phyloP scores from a whole-genome alignment of 2,888 invertebrate species.

The Ochropleura plecta region DNA sequence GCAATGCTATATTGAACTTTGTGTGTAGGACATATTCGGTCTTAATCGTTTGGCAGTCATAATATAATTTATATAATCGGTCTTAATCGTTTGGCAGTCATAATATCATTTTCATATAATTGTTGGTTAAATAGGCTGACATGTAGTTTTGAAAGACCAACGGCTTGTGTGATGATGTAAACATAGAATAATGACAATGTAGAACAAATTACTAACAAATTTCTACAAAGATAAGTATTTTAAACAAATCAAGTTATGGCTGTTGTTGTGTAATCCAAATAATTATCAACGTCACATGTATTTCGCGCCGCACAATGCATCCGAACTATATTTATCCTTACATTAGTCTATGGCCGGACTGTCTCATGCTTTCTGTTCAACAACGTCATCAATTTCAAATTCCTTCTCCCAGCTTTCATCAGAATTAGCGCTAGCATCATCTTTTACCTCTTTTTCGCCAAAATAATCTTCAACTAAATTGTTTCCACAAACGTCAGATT shows the following conservation, averaged over 20 bases:
- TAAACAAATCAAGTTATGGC: constrained; percentile 14
- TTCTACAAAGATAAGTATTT: not conserved
- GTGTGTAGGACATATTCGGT: constrained; percentile 1
- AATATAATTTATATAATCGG: not conserved
- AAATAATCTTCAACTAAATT: constrained; percentile 90
- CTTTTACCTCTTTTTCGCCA: constrained; percentile 85
- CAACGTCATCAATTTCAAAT: constrained; percentile 88
- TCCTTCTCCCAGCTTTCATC: constrained; percentile 92
- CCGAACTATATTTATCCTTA: constrained; percentile 59
- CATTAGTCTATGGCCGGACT: constrained; percentile 69
- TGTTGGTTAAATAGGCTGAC: not conserved
- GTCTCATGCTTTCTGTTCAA: constrained; percentile 79
- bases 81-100: constrained; percentile 4
- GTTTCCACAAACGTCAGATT: constrained; percentile 87
- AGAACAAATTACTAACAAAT: not conserved
- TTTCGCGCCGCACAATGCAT: constrained; percentile 61
- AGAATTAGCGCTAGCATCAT: constrained; percentile 88
- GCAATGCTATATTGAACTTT: constrained; percentile 28
- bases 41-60: constrained; percentile 1
- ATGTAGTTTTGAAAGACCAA: constrained; percentile 14
- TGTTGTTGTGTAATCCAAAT: constrained; percentile 31
- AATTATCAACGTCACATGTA: constrained; percentile 36
- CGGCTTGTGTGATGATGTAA: not conserved
- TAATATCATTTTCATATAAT: not conserved
- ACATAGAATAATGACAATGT: constrained; percentile 1